phyloP scores from a whole-genome alignment of 2,797 vertebrate species.

The Mus minutoides region DNA sequence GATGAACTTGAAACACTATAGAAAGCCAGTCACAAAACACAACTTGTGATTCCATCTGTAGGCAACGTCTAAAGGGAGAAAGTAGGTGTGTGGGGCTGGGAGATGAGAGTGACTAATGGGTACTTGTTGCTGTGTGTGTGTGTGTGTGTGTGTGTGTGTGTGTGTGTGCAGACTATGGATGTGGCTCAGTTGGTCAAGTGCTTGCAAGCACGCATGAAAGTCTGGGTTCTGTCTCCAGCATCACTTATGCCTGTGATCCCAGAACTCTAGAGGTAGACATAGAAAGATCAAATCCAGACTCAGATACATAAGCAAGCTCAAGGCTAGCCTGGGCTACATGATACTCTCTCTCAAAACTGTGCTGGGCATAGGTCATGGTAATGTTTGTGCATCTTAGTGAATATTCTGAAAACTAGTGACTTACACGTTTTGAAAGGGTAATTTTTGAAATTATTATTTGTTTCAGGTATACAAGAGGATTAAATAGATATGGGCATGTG shows the following conservation, averaged over 20 bases:
- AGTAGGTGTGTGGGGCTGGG: neutral
- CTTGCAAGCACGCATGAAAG: neutral
- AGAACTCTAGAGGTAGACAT: neutral
- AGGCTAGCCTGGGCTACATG: neutral
- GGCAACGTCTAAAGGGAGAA: neutral
- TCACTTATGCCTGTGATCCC: neutral
- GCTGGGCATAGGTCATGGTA: neutral
- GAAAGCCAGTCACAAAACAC: neutral
- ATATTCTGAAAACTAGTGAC: neutral
- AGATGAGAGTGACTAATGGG: too few species aligned
- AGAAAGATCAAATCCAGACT: neutral
- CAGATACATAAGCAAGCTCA: neutral
- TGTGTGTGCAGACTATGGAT: neutral
- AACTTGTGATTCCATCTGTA: neutral
- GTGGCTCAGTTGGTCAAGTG: neutral
- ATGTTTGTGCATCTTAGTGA: neutral
- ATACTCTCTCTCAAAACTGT: neutral
- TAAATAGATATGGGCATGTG: neutral
- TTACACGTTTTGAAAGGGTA: neutral
- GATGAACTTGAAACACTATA: neutral
- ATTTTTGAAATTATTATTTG: neutral
- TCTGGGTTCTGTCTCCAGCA: neutral
- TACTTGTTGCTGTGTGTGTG: neutral
- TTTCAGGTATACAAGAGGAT: neutral
- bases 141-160: neutral